Conservation (phyloP, 2,797 vertebrate species). For the Loris lydekkerianus region DNA sequence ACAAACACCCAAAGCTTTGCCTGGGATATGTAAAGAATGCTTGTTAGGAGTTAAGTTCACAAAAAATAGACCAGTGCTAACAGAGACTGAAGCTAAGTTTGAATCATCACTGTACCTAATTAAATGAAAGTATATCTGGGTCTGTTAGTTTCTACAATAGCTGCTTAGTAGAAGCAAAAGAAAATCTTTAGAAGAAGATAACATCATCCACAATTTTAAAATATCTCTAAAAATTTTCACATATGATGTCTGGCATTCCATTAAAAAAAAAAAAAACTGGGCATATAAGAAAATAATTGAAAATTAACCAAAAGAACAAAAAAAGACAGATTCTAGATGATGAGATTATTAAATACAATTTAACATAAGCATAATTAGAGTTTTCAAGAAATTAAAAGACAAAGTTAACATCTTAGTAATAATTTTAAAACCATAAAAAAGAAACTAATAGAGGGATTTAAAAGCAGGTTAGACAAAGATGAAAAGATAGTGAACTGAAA, state of each 20-base stretch:
- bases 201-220: background rate
- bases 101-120: background rate
- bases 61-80: background rate
- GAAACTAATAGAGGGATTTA: slow-evolving; percentile 4
- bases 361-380: background rate
- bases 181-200: background rate
- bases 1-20: background rate
- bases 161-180: background rate
- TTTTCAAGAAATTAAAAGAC: background rate
- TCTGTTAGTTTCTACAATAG: background rate
- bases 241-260: background rate
- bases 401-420: background rate
- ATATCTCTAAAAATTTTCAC: background rate
- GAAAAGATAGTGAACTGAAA: background rate
- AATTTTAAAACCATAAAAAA: background rate
- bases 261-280: background rate
- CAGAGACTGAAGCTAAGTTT: background rate
- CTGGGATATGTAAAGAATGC: background rate
- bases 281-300: background rate
- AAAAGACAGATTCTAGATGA: background rate
- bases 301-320: background rate
- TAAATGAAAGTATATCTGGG: background rate
- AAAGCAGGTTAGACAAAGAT: background rate
- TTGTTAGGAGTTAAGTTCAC: background rate
- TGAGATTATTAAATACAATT: background rate